A percentile compares a stretch with the other conserved stretches of the same genome.
Conservation (phyloP, 2,113 vertebrate species). For the Etheostoma spectabile region DNA sequence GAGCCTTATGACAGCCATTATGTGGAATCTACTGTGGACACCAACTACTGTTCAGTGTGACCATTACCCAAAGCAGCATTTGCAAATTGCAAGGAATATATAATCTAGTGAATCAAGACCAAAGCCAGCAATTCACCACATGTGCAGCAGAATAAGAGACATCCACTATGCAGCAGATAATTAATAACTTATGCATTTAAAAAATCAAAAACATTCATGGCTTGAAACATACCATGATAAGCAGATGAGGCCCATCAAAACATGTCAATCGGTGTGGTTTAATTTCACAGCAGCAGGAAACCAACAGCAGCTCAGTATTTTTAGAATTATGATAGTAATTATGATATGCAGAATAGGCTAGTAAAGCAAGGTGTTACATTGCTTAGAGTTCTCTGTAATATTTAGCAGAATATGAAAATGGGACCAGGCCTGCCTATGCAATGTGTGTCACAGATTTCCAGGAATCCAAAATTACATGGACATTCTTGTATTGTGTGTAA, state of each 20-base stretch:
- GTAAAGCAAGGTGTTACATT: conserved; percentile 8
- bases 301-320: conserved; percentile 23
- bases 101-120: background rate
- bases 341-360: conserved; percentile 46
- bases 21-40: background rate
- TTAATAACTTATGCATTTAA: background rate
- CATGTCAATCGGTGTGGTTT: background rate
- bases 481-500: conserved; percentile 1
- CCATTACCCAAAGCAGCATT: background rate
- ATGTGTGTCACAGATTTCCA: conserved; percentile 10
- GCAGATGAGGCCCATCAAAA: conserved; percentile 19
- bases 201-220: background rate
- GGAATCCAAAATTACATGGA: background rate
- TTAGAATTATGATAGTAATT: conserved; percentile 41
- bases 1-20: background rate
- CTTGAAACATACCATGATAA: background rate
- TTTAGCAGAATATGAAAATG: conserved; percentile 9
- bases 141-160: background rate
- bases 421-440: background rate
- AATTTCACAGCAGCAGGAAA: background rate
- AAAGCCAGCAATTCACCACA: background rate
- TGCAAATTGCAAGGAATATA: background rate
- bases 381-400: conserved; percentile 16
- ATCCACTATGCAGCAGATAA: background rate
- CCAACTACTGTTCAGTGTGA: background rate